Percentiles rank a stretch among this genome's conserved stretches.
phyloP scores from a whole-genome alignment of 2,888 invertebrate species.

The Lasioglossum zephyrum region DNA sequence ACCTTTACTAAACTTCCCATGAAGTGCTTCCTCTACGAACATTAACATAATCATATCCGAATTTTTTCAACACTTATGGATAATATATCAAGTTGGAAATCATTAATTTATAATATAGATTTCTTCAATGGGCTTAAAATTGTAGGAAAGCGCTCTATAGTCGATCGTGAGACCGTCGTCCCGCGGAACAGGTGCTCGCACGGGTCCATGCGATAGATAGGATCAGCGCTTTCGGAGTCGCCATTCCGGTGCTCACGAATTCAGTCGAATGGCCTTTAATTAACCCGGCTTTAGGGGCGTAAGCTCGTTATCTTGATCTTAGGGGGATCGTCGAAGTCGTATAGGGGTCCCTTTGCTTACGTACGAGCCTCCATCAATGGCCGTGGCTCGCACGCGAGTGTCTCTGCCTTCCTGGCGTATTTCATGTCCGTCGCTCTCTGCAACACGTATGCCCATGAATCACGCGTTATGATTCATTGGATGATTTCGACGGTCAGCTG shows the following conservation, averaged over 20 bases:
- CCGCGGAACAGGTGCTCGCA: conserved; percentile 37
- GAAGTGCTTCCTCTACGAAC: not conserved
- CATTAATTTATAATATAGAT: not conserved
- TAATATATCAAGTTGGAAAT: not conserved
- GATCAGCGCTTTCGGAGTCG: conserved; percentile 56
- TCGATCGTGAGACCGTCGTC: conserved; percentile 44
- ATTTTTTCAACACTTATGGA: no score
- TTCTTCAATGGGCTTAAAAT: not conserved
- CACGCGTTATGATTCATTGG: conserved; percentile 54
- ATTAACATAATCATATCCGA: no score
- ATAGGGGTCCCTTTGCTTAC: conserved; percentile 59
- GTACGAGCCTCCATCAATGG: conserved; percentile 52
- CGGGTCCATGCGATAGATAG: conserved; percentile 56
- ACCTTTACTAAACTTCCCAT: no score
- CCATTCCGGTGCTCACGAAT: conserved; percentile 74
- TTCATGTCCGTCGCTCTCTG: conserved; percentile 42
- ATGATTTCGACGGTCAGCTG: conserved; percentile 18
- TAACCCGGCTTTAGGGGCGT: conserved; percentile 77
- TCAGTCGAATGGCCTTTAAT: conserved; percentile 78
- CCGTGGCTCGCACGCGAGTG: conserved; percentile 41
- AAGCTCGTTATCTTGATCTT: conserved; percentile 80
- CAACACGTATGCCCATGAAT: conserved; percentile 52
- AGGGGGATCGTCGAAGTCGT: conserved; percentile 53
- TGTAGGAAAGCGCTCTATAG: not conserved
- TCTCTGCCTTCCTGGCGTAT: conserved; percentile 46